These are phyloP conservation scores for Nicator chloris DNA, from an alignment of 2,113 vertebrate species.

Conservation along the genomic window DNA sequence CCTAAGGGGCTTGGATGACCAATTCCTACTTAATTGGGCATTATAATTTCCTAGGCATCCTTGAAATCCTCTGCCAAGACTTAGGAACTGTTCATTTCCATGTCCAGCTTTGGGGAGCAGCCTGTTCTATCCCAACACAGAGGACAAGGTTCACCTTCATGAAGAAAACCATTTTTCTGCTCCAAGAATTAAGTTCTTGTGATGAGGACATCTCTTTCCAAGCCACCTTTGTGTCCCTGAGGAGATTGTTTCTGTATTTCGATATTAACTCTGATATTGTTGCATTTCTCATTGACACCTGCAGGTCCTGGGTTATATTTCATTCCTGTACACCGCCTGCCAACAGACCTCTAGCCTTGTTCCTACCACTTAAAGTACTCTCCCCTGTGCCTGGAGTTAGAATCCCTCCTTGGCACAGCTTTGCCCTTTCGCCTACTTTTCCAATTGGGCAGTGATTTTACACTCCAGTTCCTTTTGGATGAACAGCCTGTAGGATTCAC, in stretches of 20 bases:
- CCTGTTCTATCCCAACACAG: background rate
- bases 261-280: background rate
- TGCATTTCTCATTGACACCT: background rate
- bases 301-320: background rate
- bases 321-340: background rate
- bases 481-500: background rate
- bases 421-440: background rate
- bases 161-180: background rate
- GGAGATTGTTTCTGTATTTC: background rate
- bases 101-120: background rate
- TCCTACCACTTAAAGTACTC: background rate
- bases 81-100: background rate
- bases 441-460: conserved; percentile 12
- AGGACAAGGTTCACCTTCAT: background rate
- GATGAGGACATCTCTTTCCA: background rate
- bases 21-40: background rate
- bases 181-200: background rate
- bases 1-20: background rate
- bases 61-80: background rate
- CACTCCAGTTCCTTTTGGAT: background rate
- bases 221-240: background rate
- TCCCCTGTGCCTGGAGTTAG: background rate
- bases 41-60: background rate
- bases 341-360: background rate
- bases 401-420: background rate